Evolutionary conservation across 2,113 vertebrate species (phyloP), one percentile per base, ranked within the genome.

Genomic region (Stegastes partitus): DNA sequence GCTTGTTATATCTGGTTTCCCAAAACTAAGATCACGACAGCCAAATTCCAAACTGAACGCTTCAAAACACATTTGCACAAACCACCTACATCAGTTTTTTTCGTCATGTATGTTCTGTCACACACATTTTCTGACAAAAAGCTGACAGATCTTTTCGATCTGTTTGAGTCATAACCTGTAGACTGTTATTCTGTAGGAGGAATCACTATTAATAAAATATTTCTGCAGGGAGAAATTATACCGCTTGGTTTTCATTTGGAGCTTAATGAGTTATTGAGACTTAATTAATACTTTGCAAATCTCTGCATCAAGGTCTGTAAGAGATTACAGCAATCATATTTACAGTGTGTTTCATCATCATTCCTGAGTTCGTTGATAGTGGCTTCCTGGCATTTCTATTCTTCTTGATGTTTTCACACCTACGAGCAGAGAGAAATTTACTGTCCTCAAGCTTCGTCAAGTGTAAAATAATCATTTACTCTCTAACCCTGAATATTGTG

Each of bases 231-330:
- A 77, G 65, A 73, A 28, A 82, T 22, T 19, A 44, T 0, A 37
- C 11, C 31, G 31, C 31, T 34, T 53, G 44, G 37, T 50, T 75
- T 70, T 69, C 62, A 47, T 45, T 34, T 23, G 44, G 23, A 14
- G 53, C 63, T 81, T 89, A 91, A 91, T 86, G 84, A 90, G 68
- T 81, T 82, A 90, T 74, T 63, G 63, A 79, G 56, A 69, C 74
- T 70, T 89, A 86, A 93, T 93, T 90, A 85, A 87, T 82, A 85
- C 18, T 68, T 47, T 9, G n/a, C 61, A 62, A 82, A 85, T 84
- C 74, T 77, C 87, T 39, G 51, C n/a, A 78, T 3, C 91, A 77
- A 90, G 56, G 47, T 74, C 62, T 68, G 44, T 45, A 54, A 31
- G 67, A 57, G 39, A 82, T 87, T 64, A 77, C 67, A 66, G n/a